phyloP scores from a whole-genome alignment of 2,888 invertebrate species.

The Epinotia nisella region DNA sequence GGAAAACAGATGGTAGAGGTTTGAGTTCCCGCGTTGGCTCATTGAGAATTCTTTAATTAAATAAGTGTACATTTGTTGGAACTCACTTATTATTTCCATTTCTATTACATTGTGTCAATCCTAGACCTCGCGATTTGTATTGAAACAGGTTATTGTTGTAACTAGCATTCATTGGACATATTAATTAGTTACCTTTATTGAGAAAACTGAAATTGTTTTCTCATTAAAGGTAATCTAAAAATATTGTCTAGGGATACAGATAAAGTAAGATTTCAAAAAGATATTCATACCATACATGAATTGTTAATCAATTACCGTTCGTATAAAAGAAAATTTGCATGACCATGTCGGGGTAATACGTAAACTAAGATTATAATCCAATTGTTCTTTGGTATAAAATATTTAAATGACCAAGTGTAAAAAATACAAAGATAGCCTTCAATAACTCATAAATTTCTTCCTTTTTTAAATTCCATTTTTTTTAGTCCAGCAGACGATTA shows the following conservation, averaged over 20 bases:
- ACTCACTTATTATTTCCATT: slow-evolving; percentile 36
- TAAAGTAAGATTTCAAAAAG: too few relatives aligned
- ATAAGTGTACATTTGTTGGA: slow-evolving; percentile 29
- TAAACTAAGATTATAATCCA: not conserved
- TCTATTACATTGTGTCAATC: slow-evolving; percentile 41
- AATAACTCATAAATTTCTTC: slow-evolving; percentile 48
- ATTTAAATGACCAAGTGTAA: too few relatives aligned
- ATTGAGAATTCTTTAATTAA: slow-evolving; percentile 47
- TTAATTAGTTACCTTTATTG: not conserved
- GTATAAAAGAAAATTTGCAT: too few relatives aligned
- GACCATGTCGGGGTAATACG: too few relatives aligned
- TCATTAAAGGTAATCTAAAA: too few relatives aligned
- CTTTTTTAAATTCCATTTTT: slow-evolving; percentile 42
- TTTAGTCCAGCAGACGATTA: not conserved
- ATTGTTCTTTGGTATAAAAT: not conserved
- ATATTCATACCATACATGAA: too few relatives aligned
- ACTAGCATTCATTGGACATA: not conserved
- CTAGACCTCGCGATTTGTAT: slow-evolving; percentile 41
- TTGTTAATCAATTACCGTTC: too few relatives aligned
- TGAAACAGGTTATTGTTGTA: slow-evolving; percentile 17
- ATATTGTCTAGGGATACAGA: too few relatives aligned
- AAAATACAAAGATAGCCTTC: too few relatives aligned
- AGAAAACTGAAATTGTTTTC: not conserved
- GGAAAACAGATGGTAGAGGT: slow-evolving; percentile 1
- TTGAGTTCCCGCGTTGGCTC: slow-evolving; percentile 18